Conservation (phyloP, 2,113 vertebrate genomes). For the Elaphurus davidianus region DNA sequence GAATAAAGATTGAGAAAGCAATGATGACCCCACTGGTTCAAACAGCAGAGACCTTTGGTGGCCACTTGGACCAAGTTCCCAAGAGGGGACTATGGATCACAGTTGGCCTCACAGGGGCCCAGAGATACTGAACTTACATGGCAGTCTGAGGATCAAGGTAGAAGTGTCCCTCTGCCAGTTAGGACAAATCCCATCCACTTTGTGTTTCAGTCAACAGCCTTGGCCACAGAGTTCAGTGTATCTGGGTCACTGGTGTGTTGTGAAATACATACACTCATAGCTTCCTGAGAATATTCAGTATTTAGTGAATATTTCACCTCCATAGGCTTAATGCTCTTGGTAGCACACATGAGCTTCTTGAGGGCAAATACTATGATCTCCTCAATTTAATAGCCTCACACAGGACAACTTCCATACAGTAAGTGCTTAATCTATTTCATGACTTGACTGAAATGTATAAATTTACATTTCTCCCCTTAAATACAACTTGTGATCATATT, state of each 20-base stretch:
- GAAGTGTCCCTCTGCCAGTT: neutral
- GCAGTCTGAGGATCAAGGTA: neutral
- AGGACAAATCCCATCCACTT: neutral
- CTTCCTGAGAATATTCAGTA: neutral
- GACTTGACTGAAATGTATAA: conserved; percentile 34
- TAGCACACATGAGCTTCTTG: neutral
- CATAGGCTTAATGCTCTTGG: neutral
- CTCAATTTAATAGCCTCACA: neutral
- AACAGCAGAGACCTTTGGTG: neutral
- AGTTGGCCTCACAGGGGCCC: neutral
- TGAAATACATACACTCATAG: neutral
- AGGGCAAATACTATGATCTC: neutral
- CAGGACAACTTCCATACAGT: neutral
- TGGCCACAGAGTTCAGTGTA: neutral
- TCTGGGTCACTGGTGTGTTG: neutral
- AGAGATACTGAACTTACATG: neutral
- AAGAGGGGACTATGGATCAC: neutral
- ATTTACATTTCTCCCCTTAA: conserved; percentile 34
- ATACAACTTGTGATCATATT: conserved; percentile 23
- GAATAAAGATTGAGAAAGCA: neutral
- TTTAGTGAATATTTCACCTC: neutral
- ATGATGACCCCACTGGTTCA: neutral
- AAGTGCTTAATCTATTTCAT: conserved; percentile 20
- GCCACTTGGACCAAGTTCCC: neutral
- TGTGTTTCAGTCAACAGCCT: neutral